Evolutionary conservation across 1,140 invertebrate species (phyloP).

Genomic region (Drosophila varians): DNA sequence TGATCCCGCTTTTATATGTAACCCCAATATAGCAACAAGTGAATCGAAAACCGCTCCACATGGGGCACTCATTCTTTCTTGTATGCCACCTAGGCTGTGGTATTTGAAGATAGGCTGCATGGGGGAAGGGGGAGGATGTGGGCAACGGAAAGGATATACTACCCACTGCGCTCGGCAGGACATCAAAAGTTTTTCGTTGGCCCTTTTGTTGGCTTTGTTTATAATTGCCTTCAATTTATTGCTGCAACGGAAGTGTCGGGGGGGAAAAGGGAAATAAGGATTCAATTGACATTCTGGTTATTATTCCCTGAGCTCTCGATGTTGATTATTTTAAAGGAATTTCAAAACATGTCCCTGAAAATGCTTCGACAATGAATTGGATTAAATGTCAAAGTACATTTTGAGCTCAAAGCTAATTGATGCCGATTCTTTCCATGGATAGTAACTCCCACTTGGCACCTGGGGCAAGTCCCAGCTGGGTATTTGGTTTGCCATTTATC

Average conservation of each 20-base stretch:
- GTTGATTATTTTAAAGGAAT: constrained; percentile 1
- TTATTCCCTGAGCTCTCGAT: neutral
- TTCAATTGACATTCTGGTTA: constrained; percentile 15
- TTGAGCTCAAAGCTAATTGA: neutral
- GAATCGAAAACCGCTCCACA: constrained; percentile 14
- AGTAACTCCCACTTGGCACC: neutral
- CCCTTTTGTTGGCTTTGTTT: constrained; percentile 1
- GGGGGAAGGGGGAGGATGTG: neutral
- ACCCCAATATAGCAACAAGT: constrained; percentile 50
- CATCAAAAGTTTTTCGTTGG: constrained; percentile 18
- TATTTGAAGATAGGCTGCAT: neutral
- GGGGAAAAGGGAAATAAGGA: constrained; percentile 10
- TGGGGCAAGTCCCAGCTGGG: constrained; percentile 29
- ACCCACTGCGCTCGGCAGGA: constrained; percentile 21
- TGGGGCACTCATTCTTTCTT: constrained; percentile 4
- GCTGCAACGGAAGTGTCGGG: constrained; percentile 26
- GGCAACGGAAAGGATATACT: neutral
- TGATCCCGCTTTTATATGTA: constrained; percentile 28
- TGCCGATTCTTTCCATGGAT: no score
- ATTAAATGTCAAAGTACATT: neutral
- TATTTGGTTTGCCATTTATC: constrained; percentile 36
- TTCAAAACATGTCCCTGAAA: neutral
- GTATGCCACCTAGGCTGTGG: constrained; percentile 15
- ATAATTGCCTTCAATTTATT: constrained; percentile 37
- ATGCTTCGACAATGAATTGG: neutral